Evolutionary conservation across 2,888 invertebrate genomes (phyloP), one percentile per base, ranked within the genome.

Genomic region (Andricus quercusramuli): DNA sequence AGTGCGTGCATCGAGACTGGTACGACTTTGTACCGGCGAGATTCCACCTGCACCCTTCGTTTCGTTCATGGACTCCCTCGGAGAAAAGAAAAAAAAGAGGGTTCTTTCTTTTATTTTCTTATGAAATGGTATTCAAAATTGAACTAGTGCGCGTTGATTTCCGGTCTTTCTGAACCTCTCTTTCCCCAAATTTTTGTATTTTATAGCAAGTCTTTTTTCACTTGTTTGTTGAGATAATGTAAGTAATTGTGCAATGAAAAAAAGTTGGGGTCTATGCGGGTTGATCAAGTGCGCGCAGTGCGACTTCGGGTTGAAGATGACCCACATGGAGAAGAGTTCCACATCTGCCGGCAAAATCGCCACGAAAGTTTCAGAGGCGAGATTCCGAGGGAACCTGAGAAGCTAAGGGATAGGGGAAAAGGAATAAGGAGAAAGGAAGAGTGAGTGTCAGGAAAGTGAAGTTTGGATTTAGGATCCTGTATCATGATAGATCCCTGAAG

Each of bases 401-500:
- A 56, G 74, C 29, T 62, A 77, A 68, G 68, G 47, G 77, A 44
- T 77, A 44, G 25, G 25, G 62, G 25, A 29, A 56, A 56, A n/a
- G 56, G 74, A n/a, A 47, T 25, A 44, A 78, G 68, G 79, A 62
- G 77, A 51, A 68, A 66, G 59, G 78, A 17, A 17, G 37, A 68
- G 47, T 37, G 37, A 22, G 68, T 32, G 41, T 59, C 22, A 47
- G 32, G 47, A 51, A 41, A 37, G 65, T 25, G 44, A 37, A 56
- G 41, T 22, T 66, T 22, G 56, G 65, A 56, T 56, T 68, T 32
- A 74, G 68, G 68, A 37, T 70, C 56, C 78, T 74, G 81, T 86
- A 83, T 84, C 84, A 90, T 88, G 89, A 86, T 87, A 85, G 85
- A 86, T 78, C 83, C 85, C 82, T 87, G 85, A 89, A 88, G 84